These are phyloP conservation scores for Serripes groenlandicus DNA, from an alignment of 2,888 invertebrate genomes.

Conservation along the genomic window DNA sequence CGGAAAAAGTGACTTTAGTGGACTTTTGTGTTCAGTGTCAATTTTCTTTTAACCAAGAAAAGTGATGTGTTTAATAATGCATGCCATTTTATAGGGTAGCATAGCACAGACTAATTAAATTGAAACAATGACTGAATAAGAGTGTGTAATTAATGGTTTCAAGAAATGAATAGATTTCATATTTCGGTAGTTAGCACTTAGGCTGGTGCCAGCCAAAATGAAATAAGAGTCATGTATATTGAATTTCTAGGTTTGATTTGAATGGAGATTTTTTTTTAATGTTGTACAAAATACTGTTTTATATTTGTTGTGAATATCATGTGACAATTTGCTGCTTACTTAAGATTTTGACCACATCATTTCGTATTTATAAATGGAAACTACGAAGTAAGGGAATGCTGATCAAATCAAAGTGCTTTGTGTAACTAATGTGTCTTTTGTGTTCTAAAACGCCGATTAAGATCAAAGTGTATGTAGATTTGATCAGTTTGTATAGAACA, in stretches of 20 bases:
- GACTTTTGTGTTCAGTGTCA: not conserved
- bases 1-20: not conserved
- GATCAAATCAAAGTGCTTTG: conserved; percentile 12
- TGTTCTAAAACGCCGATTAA: not conserved
- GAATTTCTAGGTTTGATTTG: not conserved
- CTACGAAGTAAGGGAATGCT: not conserved
- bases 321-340: conserved; percentile 21
- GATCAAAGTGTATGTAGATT: not conserved
- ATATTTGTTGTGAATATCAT: conserved; percentile 27
- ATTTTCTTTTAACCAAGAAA: not conserved
- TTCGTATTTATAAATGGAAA: not conserved
- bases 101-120: not conserved
- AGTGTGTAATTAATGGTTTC: no score
- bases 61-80: not conserved
- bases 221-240: no score
- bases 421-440: conserved; percentile 4
- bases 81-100: not conserved
- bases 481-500: not conserved
- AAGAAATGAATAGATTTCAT: no score
- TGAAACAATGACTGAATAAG: not conserved
- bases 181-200: no score
- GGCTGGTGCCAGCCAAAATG: no score
- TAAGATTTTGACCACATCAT: not conserved
- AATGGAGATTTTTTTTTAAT: not conserved
- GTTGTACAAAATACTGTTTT: conserved; percentile 14